Evolutionary conservation across 2,113 vertebrate species (phyloP), one percentile per base, ranked within the genome.

Genomic region (Panurus biarmicus): DNA sequence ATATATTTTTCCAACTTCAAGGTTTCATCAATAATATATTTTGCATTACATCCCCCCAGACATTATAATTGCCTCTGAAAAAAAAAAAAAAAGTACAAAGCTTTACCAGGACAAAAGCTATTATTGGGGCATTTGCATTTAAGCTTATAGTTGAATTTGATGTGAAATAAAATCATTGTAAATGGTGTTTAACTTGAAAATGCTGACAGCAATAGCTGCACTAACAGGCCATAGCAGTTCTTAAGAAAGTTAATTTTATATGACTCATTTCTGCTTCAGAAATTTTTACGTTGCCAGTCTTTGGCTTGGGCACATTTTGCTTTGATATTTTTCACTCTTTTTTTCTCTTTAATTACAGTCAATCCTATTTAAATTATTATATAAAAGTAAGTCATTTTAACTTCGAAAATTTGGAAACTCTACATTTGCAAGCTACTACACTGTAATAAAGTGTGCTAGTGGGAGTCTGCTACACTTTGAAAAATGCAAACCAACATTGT

Each of bases 181-280:
- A 91, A 79, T 57, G 78, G 74, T 91, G 62, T 79, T 95, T 93
- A 93, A 93, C 66, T 87, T 85, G 57, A 96, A 95, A 87, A 87
- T 79, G 93, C 87, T 96, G 90, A 96, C 85, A 96, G 81, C 25
- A 3, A 64, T 65, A 91, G 62, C 74, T 85, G 78, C 42, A 76
- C 44, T 93, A 95, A 96, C 57, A 89, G 87, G 92, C 62, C 78
- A 35, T 7, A 76, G 77, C 31, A 79, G 13, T 82, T 78, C 57
- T 89, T 78, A 75, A 79, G 70, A 85, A 93, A 96, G 77, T 91
- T 95, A 85, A 89, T 96, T 94, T 94, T 93, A 57, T n/a, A 75
- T 78, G 77, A 93, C 42, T 95, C 73, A 75, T 75, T 87, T 87
- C 48, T 96, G 50, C 87, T 82, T 53, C 12, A 6, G 83, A 91